phyloP scores from a whole-genome alignment of 2,888 invertebrate species.

The Philonicus albiceps region DNA sequence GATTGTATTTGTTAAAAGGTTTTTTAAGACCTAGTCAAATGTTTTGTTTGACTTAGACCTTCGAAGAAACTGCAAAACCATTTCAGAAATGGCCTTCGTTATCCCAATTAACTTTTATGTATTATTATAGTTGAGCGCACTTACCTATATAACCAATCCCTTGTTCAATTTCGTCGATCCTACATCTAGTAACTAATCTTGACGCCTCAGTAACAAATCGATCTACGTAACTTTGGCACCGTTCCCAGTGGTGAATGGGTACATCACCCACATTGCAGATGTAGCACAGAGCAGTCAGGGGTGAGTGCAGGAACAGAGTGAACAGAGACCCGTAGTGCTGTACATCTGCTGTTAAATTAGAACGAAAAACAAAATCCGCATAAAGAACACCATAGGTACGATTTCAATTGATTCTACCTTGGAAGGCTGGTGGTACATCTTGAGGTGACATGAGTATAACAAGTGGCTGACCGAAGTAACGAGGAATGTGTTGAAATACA shows the following conservation, averaged over 20 bases:
- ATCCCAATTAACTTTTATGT: not conserved
- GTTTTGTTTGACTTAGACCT: not conserved
- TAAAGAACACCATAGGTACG: slow-evolving; percentile 7
- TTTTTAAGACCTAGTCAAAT: not conserved
- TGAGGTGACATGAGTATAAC: slow-evolving; percentile 93
- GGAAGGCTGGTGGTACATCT: slow-evolving; percentile 84
- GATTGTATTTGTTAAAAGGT: too few relatives aligned
- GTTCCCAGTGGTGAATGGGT: slow-evolving; percentile 88
- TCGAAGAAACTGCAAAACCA: too few relatives aligned
- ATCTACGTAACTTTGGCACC: slow-evolving; percentile 86
- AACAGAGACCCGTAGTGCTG: slow-evolving; percentile 91
- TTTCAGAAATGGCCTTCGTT: too few relatives aligned
- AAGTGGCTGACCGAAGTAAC: slow-evolving; percentile 91
- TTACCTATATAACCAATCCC: slow-evolving; percentile 63
- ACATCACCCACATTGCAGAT: slow-evolving; percentile 88
- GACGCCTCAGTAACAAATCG: slow-evolving; percentile 90
- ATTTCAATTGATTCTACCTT: slow-evolving; percentile 67
- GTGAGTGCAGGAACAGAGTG: slow-evolving; percentile 94
- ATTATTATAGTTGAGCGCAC: too few relatives aligned
- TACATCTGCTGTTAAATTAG: slow-evolving; percentile 68
- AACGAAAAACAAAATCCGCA: not conserved
- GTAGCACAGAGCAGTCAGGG: slow-evolving; percentile 90
- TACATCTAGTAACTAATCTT: slow-evolving; percentile 79
- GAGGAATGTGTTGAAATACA: slow-evolving; percentile 89
- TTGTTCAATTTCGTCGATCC: slow-evolving; percentile 75